Evolutionary conservation across 2,888 invertebrate genomes (phyloP).

Genomic region (Watsonalla cultraria): DNA sequence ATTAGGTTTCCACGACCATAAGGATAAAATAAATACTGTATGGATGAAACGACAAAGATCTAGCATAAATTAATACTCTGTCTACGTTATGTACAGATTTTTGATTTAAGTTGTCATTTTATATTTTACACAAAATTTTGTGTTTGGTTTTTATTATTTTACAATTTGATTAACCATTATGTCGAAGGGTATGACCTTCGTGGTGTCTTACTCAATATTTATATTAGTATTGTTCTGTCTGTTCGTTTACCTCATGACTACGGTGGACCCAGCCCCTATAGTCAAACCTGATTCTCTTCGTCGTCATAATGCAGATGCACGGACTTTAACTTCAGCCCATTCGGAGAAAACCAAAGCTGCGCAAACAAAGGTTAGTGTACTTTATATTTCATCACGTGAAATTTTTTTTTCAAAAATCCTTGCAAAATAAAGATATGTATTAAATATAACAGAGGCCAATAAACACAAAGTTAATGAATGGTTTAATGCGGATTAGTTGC

Average conservation of each 20-base stretch:
- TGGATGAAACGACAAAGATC: too few species aligned
- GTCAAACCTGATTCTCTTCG: neutral
- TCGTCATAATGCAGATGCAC: neutral
- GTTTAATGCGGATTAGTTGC: too few species aligned
- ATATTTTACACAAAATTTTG: neutral
- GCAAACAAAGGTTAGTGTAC: neutral
- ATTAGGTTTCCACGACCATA: too few species aligned
- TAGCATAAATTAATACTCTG: too few species aligned
- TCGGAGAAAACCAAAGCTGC: neutral
- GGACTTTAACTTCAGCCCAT: neutral
- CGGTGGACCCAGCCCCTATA: slow-evolving; percentile 33
- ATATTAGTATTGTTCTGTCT: slow-evolving; percentile 27
- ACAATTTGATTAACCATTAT: slow-evolving; percentile 8
- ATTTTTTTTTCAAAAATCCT: too few species aligned
- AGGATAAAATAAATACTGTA: too few species aligned
- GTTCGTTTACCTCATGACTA: slow-evolving; percentile 34
- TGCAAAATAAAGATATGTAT: too few species aligned
- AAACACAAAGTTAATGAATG: too few species aligned
- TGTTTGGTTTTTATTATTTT: neutral
- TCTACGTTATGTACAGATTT: too few species aligned
- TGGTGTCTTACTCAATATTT: slow-evolving; percentile 16
- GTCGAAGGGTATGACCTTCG: slow-evolving; percentile 18
- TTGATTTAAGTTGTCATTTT: too few species aligned
- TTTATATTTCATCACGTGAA: too few species aligned
- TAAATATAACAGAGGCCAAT: too few species aligned